Evolutionary conservation across 1,140 invertebrate genomes (phyloP).

Genomic region (Melipona quadrifasciata): DNA sequence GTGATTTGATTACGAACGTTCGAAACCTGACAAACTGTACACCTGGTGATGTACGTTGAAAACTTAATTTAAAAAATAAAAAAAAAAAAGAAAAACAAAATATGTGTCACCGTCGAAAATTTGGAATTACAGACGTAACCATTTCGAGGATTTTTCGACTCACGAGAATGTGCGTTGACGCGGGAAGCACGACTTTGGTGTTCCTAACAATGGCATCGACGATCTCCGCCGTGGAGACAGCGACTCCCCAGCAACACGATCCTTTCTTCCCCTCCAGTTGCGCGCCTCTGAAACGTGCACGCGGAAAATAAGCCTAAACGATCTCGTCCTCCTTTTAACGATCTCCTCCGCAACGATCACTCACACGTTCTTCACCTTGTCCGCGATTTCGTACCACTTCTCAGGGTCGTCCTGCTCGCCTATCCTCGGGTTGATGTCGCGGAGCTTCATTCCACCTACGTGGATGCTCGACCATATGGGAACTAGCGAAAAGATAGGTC

Average conservation of each 20-base stretch:
- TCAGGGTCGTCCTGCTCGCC: slow-evolving; percentile 82
- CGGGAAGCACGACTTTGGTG: slow-evolving; percentile 82
- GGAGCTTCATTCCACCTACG: slow-evolving; percentile 84
- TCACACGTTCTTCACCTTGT: slow-evolving; percentile 81
- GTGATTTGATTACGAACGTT: not conserved
- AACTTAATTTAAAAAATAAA: no score
- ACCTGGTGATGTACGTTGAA: no score
- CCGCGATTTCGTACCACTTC: slow-evolving; percentile 83
- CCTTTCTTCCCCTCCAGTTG: slow-evolving; percentile 82
- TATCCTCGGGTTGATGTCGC: slow-evolving; percentile 82
- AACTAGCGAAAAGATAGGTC: slow-evolving; percentile 76
- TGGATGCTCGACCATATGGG: slow-evolving; percentile 86
- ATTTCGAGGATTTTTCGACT: slow-evolving; percentile 22
- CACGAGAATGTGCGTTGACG: slow-evolving; percentile 83
- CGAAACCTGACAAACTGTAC: no score
- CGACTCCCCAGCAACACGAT: slow-evolving; percentile 81
- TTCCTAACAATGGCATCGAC: slow-evolving; percentile 83
- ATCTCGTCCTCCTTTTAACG: no score
- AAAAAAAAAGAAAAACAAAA: not conserved
- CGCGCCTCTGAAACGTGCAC: slow-evolving; percentile 76
- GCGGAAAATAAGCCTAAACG: slow-evolving; percentile 1
- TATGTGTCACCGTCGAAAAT: not conserved
- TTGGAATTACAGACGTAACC: not conserved
- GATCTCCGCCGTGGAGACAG: slow-evolving; percentile 83
- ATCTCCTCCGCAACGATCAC: not conserved